These are phyloP conservation scores for Volucella zonaria DNA, from an alignment of 2,888 invertebrate genomes.

Conservation along the genomic window DNA sequence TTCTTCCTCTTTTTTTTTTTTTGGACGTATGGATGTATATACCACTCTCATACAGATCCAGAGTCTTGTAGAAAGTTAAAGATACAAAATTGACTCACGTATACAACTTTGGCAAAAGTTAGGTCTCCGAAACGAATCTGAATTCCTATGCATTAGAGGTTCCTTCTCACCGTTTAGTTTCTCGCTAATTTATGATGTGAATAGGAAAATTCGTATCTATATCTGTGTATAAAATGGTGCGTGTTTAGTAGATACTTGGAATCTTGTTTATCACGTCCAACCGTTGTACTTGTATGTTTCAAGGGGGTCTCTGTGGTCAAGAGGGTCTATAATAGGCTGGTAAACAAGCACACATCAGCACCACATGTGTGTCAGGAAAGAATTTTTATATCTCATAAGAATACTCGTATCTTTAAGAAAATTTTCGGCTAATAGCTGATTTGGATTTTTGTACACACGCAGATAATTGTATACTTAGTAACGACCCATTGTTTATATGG, in stretches of 20 bases:
- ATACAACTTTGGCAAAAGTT: slow-evolving; percentile 2
- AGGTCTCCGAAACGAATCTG: too few relatives aligned
- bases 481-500: slow-evolving; percentile 55
- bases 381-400: background rate
- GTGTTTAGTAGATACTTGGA: slow-evolving; percentile 4
- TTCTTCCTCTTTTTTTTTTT: background rate
- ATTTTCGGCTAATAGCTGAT: slow-evolving; percentile 10
- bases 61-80: slow-evolving; percentile 5
- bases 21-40: background rate
- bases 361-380: slow-evolving; percentile 11
- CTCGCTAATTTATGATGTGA: slow-evolving; percentile 48
- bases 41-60: slow-evolving; percentile 10
- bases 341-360: background rate
- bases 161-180: slow-evolving; percentile 30
- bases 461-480: slow-evolving; percentile 11
- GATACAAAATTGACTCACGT: slow-evolving; percentile 4
- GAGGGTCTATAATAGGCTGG: slow-evolving; percentile 11
- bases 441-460: background rate
- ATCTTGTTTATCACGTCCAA: slow-evolving; percentile 43
- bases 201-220: background rate
- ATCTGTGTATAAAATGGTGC: slow-evolving; percentile 14
- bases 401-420: slow-evolving; percentile 33
- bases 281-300: background rate
- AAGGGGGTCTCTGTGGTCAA: slow-evolving; percentile 49
- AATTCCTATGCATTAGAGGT: background rate